Conservation (phyloP, 2,797 vertebrate species). For the Chrosomus eos region DNA sequence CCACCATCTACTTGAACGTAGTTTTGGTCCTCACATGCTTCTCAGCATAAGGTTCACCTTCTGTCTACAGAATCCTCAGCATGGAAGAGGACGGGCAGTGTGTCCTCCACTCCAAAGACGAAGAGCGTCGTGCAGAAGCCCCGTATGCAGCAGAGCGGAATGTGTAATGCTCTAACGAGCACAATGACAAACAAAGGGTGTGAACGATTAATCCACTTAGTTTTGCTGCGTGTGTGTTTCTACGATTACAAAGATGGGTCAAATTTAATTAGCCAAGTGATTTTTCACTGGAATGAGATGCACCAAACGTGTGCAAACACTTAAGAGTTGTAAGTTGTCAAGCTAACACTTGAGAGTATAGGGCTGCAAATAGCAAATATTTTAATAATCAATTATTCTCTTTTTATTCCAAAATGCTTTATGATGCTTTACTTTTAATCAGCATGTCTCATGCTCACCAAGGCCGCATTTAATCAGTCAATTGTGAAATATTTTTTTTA, state of each 20-base stretch:
- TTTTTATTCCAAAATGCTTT: neutral
- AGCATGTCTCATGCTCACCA: neutral
- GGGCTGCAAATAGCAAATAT: neutral
- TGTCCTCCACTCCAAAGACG: constrained; percentile 46
- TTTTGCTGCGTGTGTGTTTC: constrained; percentile 68
- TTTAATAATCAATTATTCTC: neutral
- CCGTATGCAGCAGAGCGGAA: constrained; percentile 56
- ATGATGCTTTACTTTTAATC: neutral
- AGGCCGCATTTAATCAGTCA: neutral
- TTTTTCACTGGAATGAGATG: constrained; percentile 50
- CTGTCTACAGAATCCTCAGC: constrained; percentile 22
- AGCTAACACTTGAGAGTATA: neutral
- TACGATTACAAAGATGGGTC: constrained; percentile 69
- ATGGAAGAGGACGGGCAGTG: constrained; percentile 24
- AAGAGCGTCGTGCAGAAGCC: constrained; percentile 53
- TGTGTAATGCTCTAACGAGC: constrained; percentile 67
- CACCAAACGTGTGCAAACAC: constrained; percentile 20
- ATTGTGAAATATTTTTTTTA: neutral
- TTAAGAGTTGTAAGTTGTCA: neutral
- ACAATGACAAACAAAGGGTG: constrained; percentile 72
- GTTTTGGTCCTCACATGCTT: neutral
- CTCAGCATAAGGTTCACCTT: constrained; percentile 39
- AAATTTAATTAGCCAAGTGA: constrained; percentile 71
- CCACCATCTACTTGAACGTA: neutral
- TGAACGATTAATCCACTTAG: constrained; percentile 70